Evolutionary conservation across 92 coral and sea anemone genomes (phyloP).

Genomic region (Umimayanthus chanpuru): DNA sequence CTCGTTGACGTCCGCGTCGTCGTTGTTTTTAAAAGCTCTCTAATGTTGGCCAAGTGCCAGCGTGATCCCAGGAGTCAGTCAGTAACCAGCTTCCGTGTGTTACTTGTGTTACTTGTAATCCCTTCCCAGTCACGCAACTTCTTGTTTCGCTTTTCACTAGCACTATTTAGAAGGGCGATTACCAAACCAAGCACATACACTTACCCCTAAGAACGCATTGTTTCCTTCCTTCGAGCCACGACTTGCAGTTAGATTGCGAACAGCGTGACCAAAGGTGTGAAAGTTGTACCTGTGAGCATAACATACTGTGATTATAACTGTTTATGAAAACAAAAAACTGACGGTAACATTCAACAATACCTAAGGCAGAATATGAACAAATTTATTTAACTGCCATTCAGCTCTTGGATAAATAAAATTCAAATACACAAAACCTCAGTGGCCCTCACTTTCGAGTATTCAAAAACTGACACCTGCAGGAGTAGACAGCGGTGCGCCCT

Average conservation of each 20-base stretch:
- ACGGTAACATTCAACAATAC: too few species aligned
- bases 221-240: slow-evolving; percentile 86
- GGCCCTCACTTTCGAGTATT: too few species aligned
- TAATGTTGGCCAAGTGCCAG: not conserved
- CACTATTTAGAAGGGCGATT: not conserved
- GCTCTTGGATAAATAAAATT: too few species aligned
- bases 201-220: slow-evolving; percentile 79
- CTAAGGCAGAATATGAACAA: too few species aligned
- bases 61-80: not conserved
- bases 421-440: too few species aligned
- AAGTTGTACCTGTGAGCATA: slow-evolving; percentile 67
- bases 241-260: slow-evolving; percentile 78
- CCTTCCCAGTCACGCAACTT: not conserved
- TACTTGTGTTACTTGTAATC: not conserved
- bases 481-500: too few species aligned
- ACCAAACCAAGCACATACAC: not conserved
- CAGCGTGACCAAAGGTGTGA: slow-evolving; percentile 87
- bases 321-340: not conserved
- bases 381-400: too few species aligned
- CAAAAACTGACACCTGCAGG: too few species aligned
- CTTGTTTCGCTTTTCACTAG: not conserved
- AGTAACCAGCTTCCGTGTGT: too few species aligned
- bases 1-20: too few species aligned
- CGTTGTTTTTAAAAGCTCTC: too few species aligned
- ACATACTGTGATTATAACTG: not conserved